Percentiles rank a stretch among this genome's conserved stretches.
Evolutionary conservation across 2,797 vertebrate species (phyloP).

Genomic region (Enoplosus armatus): DNA sequence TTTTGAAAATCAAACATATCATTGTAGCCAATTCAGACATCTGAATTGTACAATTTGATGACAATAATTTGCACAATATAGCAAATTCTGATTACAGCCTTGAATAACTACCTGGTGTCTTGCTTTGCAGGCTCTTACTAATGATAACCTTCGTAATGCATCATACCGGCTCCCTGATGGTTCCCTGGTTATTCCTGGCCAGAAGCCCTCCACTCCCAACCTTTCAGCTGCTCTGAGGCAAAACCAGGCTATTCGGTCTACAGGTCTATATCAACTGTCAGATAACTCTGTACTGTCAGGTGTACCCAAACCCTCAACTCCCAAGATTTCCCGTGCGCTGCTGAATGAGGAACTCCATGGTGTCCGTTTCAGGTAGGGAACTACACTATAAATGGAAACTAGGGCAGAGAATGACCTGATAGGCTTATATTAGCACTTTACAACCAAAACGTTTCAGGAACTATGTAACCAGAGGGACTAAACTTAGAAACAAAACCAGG

Average conservation of each 20-base stretch:
- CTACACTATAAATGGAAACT: constrained; percentile 32
- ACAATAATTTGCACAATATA: neutral
- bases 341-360: constrained; percentile 68
- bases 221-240: constrained; percentile 78
- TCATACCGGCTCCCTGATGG: constrained; percentile 83
- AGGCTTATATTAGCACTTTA: neutral
- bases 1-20: constrained; percentile 5
- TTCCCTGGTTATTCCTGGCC: constrained; percentile 79
- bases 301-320: constrained; percentile 69
- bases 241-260: constrained; percentile 73
- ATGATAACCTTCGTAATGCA: constrained; percentile 74
- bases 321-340: constrained; percentile 68
- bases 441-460: neutral
- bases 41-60: neutral
- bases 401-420: constrained; percentile 8
- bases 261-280: constrained; percentile 73
- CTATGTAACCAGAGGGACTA: neutral
- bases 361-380: constrained; percentile 63
- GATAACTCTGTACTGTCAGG: constrained; percentile 75
- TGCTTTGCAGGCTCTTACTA: constrained; percentile 74
- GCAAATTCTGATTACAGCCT: neutral
- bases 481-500: neutral
- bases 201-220: constrained; percentile 73
- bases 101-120: constrained; percentile 10
- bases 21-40: neutral